Evolutionary conservation across 2,797 vertebrate genomes (phyloP).

Genomic region (Rhynchotus rufescens): DNA sequence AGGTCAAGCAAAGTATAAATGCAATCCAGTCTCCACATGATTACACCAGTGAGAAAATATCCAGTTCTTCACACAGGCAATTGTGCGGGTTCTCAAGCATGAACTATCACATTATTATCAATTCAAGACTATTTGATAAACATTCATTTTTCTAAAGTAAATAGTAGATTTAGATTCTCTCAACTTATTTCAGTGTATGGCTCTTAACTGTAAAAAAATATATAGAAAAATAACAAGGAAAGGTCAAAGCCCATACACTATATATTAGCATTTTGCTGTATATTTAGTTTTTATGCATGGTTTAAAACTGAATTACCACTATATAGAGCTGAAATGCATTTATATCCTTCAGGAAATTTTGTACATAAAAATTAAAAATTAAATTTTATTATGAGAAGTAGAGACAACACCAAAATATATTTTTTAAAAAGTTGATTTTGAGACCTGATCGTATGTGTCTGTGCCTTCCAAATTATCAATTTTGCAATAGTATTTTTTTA

Average conservation of each 20-base stretch:
- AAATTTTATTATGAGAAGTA: slow-evolving; percentile 57
- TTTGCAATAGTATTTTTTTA: not conserved
- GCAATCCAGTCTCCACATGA: not conserved
- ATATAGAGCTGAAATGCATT: slow-evolving; percentile 53
- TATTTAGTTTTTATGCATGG: slow-evolving; percentile 65
- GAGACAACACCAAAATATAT: not conserved
- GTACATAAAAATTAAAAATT: slow-evolving; percentile 72
- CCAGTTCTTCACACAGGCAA: slow-evolving; percentile 26
- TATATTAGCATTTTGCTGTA: slow-evolving; percentile 38
- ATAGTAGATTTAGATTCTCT: not conserved
- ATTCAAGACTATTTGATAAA: slow-evolving; percentile 69
- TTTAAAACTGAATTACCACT: slow-evolving; percentile 64
- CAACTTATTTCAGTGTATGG: not conserved
- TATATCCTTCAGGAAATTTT: slow-evolving; percentile 68
- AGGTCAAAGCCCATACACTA: slow-evolving; percentile 25
- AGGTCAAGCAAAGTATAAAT: slow-evolving; percentile 66
- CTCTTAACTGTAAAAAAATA: slow-evolving; percentile 47
- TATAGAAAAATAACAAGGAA: slow-evolving; percentile 55
- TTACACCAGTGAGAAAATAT: slow-evolving; percentile 53
- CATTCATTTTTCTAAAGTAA: slow-evolving; percentile 40
- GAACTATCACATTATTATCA: slow-evolving; percentile 77
- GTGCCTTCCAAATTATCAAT: not conserved
- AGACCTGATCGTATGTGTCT: not conserved
- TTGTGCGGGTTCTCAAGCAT: slow-evolving; percentile 75
- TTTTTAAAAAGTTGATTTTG: not conserved